Conservation (phyloP, 2,888 invertebrate species). For the Gonocerus acuteangulatus region DNA sequence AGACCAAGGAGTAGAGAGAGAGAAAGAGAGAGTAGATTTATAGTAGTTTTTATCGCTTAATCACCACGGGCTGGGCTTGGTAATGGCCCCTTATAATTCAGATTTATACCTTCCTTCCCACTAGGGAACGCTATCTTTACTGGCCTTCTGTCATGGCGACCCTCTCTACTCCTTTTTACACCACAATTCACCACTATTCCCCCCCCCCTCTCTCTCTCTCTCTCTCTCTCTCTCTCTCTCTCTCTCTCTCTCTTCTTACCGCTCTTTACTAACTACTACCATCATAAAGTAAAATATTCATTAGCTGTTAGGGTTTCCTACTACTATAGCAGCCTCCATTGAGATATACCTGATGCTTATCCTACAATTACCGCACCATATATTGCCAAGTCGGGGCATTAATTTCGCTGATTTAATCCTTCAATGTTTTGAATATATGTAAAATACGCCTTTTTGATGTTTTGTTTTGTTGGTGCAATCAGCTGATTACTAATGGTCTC, state of each 20-base stretch:
- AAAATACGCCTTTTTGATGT: too few species aligned
- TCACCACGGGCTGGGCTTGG: slow-evolving; percentile 19
- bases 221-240: background rate
- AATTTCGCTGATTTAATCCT: too few species aligned
- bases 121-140: slow-evolving; percentile 1
- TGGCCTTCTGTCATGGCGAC: too few species aligned
- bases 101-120: slow-evolving; percentile 19
- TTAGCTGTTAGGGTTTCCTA: too few species aligned
- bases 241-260: background rate
- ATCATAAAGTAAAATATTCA: background rate
- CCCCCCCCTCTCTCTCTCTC: background rate
- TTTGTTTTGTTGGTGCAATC: too few species aligned
- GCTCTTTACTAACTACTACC: background rate
- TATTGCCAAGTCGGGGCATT: too few species aligned
- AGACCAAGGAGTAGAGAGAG: background rate
- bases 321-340: too few species aligned
- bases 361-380: too few species aligned
- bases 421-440: too few species aligned
- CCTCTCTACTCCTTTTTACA: background rate
- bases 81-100: slow-evolving; percentile 18
- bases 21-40: slow-evolving; percentile 26
- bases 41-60: slow-evolving; percentile 34
- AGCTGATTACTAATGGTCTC: too few species aligned
- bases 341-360: too few species aligned
- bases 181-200: background rate